Base-by-base conservation (phyloP, 2,113 vertebrate species). In the Prietella phreatophila region DNA sequence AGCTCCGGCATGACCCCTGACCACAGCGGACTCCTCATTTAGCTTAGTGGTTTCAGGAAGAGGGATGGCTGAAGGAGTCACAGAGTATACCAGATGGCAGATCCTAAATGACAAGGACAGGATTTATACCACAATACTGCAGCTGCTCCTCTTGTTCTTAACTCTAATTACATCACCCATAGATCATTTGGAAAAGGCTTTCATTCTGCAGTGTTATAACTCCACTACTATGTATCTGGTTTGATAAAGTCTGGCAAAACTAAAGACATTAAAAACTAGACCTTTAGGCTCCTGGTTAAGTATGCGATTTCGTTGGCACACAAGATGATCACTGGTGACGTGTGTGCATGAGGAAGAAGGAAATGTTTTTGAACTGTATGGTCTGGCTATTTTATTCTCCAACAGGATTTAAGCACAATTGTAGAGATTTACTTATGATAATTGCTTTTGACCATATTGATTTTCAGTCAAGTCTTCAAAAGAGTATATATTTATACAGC, bases 1-100 rank as follows among this genome's bases (percentile, higher is more conserved):
- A 87, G 65, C 65, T 82, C 25, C 65, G 33, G 5, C 80, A 47
- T 82, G 47, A 65, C 87, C 89, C 88, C 25, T 91, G 90, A 86
- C 88, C 84, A 85, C 71, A 91, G 90, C 91, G 91, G 90, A 91
- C 56, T 84, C 93, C 92, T 92, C 91, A 91, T 94, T 94, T 93
- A 90, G 93, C 22, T 60, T 50, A 15, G 63, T 76, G 65, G 65
- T 47, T 82, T 69, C 90, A 92, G 80, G 90, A 89, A 89, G 87
- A 91, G 88, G 90, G 91, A 92, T 92, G 93, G 90, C 83, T 73
- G 71, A 78, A 86, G 85, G 82, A 90, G 90, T 91, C 91, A 90
- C 87, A 91, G 85, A 91, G 90, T 90, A 58, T 69, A 30, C 86
- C 30, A 78, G 89, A 82, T 83, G 86, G 83, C 76, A 69, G 30